A percentile compares a stretch with the other conserved stretches of the same genome.
These are phyloP conservation scores for Caenorhabditis virilis DNA, from an alignment of 2,888 invertebrate species.

Conservation along the genomic window DNA sequence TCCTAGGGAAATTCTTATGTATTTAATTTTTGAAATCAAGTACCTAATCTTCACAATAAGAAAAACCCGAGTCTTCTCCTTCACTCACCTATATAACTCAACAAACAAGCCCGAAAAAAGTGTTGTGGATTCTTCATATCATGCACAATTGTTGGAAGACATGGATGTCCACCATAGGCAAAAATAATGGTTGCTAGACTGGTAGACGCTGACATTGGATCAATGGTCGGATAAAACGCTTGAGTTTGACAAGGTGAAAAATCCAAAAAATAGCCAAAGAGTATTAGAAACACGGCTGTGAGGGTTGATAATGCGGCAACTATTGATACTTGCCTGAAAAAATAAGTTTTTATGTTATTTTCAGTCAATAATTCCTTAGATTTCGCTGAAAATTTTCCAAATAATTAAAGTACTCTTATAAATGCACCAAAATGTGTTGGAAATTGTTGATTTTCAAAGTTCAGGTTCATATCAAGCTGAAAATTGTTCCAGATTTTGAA, in stretches of 20 bases:
- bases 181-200: constrained; percentile 44
- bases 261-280: constrained; percentile 34
- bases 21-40: too few species aligned
- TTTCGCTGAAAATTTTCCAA: too few species aligned
- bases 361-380: too few species aligned
- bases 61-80: too few species aligned
- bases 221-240: constrained; percentile 19
- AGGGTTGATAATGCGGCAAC: constrained; percentile 37
- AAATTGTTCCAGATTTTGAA: too few species aligned
- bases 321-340: constrained; percentile 47
- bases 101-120: constrained; percentile 26
- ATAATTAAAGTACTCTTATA: too few species aligned
- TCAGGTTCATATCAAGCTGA: too few species aligned
- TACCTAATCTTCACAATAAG: too few species aligned
- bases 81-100: constrained; percentile 37
- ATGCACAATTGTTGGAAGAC: constrained; percentile 41
- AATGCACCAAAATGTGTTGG: too few species aligned
- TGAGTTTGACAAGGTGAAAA: constrained; percentile 19
- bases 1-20: too few species aligned
- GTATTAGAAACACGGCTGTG: constrained; percentile 35
- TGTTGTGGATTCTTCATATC: constrained; percentile 43
- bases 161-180: constrained; percentile 46
- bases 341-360: too few species aligned
- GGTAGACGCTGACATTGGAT: constrained; percentile 12
- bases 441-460: too few species aligned